Evolutionary conservation across 2,113 vertebrate species (phyloP), one percentile per base, ranked within the genome.

Genomic region (Pantherophis guttatus): DNA sequence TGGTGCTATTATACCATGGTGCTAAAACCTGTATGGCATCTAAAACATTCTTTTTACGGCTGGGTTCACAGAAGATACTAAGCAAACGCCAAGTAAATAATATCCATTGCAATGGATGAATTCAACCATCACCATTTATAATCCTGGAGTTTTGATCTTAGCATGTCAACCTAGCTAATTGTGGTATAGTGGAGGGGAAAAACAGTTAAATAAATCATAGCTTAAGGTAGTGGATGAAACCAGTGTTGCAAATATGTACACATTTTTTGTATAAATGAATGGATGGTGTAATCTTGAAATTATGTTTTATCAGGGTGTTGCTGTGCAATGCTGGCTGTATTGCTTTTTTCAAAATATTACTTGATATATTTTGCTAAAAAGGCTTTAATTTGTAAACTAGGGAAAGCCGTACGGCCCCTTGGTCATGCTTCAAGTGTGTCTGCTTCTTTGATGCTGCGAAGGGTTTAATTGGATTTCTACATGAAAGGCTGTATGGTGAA

Each of bases 251-350:
- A 24, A 33, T 13, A 70, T 70, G 29, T 70, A 15, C 15, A 33
- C 29, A 17, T 70, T 70, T 58, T 85, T 0, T 58, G 52, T 62
- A 23, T 87, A 59, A 58, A 9, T 89, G 24, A 33, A 24, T 92
- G 70, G 75, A 39, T 44, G 33, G 4, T 48, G 33, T 3, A 44
- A 44, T 62, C 90, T 90, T 94, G 17, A 91, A 93, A 50, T 70
- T 53, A 81, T 94, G 33, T 50, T 2, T 91, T 86, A 93, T 91
- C 53, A 1, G 91, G 97, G 97, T 92, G 90, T 97, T 98, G 97
- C 98, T 95, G 97, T 97, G 93, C 97, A 97, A 62, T 44, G 4
- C 97, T 96, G 89, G 86, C 92, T 92, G 44, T 91, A 44, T 24
- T 90, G 85, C 44, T 33, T 94, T 95, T 95, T 93, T 44, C 57